Percentiles rank a stretch among this genome's conserved stretches.
phyloP scores from a whole-genome alignment of 1,140 invertebrate species.

The Dendrolimus kikuchii region DNA sequence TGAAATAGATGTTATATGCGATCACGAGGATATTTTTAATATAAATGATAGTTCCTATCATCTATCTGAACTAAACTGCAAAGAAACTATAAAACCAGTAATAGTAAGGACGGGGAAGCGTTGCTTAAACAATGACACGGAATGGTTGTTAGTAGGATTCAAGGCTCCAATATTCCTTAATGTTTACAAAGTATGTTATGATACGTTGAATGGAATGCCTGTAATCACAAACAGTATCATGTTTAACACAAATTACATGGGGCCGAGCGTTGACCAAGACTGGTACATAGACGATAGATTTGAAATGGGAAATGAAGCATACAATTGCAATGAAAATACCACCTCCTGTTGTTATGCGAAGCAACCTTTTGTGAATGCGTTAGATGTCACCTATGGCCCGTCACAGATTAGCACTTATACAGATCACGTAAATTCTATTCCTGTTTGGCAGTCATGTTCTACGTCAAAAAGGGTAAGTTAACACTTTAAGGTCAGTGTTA shows the following conservation, averaged over 20 bases:
- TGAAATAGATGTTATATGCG: slow-evolving; percentile 5
- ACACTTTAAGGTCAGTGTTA: too few relatives aligned
- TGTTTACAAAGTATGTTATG: slow-evolving; percentile 1
- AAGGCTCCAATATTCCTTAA: background rate
- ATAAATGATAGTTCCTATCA: slow-evolving; percentile 4
- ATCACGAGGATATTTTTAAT: slow-evolving; percentile 7
- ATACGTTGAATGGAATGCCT: background rate
- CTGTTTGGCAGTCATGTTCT: background rate
- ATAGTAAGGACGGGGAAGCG: slow-evolving; percentile 2
- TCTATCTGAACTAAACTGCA: slow-evolving; percentile 8
- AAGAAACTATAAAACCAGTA: background rate
- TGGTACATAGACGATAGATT: too few relatives aligned
- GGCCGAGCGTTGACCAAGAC: too few relatives aligned
- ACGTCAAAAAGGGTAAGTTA: background rate
- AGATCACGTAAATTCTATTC: background rate
- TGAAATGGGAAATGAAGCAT: too few relatives aligned
- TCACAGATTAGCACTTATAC: slow-evolving; percentile 1
- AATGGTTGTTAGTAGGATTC: slow-evolving; percentile 1
- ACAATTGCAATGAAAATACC: too few relatives aligned
- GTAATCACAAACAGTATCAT: background rate
- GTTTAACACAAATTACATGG: background rate
- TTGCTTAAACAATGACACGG: slow-evolving; percentile 3
- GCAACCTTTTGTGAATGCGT: background rate
- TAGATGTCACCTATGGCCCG: slow-evolving; percentile 1
- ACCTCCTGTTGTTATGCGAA: background rate